phyloP scores from a whole-genome alignment of 2,888 invertebrate genomes.

The Crocallis elinguaria region DNA sequence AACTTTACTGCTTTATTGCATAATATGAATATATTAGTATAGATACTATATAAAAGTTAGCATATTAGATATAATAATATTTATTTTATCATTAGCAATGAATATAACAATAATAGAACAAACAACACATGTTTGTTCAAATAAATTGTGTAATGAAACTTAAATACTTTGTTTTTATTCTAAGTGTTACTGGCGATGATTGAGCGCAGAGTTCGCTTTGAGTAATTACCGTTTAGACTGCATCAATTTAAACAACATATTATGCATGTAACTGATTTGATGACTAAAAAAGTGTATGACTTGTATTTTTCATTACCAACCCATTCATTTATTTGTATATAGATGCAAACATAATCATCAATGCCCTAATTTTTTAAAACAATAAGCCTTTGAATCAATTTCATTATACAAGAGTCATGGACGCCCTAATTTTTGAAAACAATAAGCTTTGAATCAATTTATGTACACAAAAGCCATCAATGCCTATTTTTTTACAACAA shows the following conservation, averaged over 20 bases:
- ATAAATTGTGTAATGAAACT: too few relatives aligned
- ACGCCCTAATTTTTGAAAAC: conserved; percentile 3
- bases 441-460: conserved; percentile 12
- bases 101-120: not conserved
- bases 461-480: conserved; percentile 2
- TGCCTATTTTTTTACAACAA: conserved; percentile 6
- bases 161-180: too few relatives aligned
- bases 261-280: conserved; percentile 5
- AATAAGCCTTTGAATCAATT: conserved; percentile 14
- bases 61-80: too few relatives aligned
- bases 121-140: not conserved
- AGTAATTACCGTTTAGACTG: conserved; percentile 10
- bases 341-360: not conserved
- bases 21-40: too few relatives aligned
- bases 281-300: not conserved
- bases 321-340: not conserved
- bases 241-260: conserved; percentile 9
- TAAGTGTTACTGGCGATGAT: not conserved
- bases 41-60: too few relatives aligned
- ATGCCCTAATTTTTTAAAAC: conserved; percentile 4
- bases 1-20: too few relatives aligned
- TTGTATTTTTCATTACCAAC: not conserved
- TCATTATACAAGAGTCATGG: conserved; percentile 2
- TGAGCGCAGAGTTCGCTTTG: conserved; percentile 8
- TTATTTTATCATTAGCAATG: too few relatives aligned